A percentile compares a stretch with the other conserved stretches of the same genome.
Evolutionary conservation across 1,140 invertebrate genomes (phyloP).

Genomic region (Paramacrobiotus metropolitanus): DNA sequence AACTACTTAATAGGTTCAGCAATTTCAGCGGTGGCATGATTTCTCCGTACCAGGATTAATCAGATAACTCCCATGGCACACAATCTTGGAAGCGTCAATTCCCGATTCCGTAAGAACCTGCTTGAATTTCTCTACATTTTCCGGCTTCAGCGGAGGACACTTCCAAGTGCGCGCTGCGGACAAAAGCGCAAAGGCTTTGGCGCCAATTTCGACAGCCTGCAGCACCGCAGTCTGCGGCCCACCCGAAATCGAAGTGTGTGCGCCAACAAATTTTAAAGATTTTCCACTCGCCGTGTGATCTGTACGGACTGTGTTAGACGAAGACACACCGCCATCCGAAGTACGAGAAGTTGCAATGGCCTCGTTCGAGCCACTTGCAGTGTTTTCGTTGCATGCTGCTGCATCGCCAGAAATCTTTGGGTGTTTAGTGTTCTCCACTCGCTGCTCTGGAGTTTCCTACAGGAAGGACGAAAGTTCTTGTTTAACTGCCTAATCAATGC

Average conservation of each 20-base stretch:
- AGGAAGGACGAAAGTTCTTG: too few relatives aligned
- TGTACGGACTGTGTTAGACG: too few relatives aligned
- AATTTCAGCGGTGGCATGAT: too few relatives aligned
- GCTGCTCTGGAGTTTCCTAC: too few relatives aligned
- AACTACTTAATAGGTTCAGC: not conserved
- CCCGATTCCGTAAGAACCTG: not conserved
- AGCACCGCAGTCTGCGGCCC: not conserved
- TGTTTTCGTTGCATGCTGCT: too few relatives aligned
- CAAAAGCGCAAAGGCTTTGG: not conserved
- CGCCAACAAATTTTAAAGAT: not conserved
- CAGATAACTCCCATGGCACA: slow-evolving; percentile 28
- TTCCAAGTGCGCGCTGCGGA: slow-evolving; percentile 1
- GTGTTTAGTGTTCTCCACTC: too few relatives aligned
- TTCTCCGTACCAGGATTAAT: slow-evolving; percentile 24
- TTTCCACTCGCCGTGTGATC: not conserved
- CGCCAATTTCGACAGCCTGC: not conserved
- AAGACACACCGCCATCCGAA: too few relatives aligned
- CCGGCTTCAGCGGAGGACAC: not conserved
- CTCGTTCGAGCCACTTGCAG: too few relatives aligned
- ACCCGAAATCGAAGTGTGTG: not conserved
- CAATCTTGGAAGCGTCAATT: not conserved
- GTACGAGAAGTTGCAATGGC: too few relatives aligned
- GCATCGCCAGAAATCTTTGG: too few relatives aligned
- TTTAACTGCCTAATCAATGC: too few relatives aligned
- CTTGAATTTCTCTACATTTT: not conserved